Conservation (phyloP, 1,140 invertebrate genomes). For the Agrypnia vestita region DNA sequence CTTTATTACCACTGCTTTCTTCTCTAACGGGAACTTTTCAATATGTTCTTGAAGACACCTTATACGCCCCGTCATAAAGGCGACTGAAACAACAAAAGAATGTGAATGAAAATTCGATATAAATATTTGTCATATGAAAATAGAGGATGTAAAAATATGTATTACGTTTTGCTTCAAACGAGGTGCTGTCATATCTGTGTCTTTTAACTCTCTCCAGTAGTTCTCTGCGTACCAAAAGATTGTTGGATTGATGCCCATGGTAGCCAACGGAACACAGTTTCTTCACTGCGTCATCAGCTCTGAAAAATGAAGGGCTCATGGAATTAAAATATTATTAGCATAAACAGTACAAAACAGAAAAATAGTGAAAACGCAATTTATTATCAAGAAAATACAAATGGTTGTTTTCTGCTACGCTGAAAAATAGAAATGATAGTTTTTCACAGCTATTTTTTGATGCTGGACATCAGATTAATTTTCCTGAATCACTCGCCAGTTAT, state of each 20-base stretch:
- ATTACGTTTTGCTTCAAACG: conserved; percentile 75
- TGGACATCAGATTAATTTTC: too few species aligned
- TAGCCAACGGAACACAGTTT: conserved; percentile 53
- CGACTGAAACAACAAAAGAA: conserved; percentile 69
- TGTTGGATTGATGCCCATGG: not conserved
- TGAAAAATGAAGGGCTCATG: conserved; percentile 62
- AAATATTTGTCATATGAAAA: conserved; percentile 39
- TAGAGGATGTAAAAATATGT: conserved; percentile 41
- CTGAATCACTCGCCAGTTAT: too few species aligned
- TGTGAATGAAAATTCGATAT: conserved; percentile 16
- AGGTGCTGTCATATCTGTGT: conserved; percentile 73
- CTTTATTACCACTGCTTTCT: conserved; percentile 68
- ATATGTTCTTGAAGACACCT: conserved; percentile 73
- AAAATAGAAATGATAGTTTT: too few species aligned
- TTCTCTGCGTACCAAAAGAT: conserved; percentile 61
- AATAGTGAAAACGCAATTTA: too few species aligned
- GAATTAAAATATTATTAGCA: too few species aligned
- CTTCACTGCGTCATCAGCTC: conserved; percentile 74
- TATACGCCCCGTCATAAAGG: conserved; percentile 74
- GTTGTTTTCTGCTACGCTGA: too few species aligned
- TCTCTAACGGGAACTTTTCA: conserved; percentile 70
- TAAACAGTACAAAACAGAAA: too few species aligned
- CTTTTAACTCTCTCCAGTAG: conserved; percentile 72
- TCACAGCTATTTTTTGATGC: too few species aligned
- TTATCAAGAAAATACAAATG: too few species aligned